phyloP scores from a whole-genome alignment of 1,140 invertebrate genomes.

The Proctacanthus coquilletti region DNA sequence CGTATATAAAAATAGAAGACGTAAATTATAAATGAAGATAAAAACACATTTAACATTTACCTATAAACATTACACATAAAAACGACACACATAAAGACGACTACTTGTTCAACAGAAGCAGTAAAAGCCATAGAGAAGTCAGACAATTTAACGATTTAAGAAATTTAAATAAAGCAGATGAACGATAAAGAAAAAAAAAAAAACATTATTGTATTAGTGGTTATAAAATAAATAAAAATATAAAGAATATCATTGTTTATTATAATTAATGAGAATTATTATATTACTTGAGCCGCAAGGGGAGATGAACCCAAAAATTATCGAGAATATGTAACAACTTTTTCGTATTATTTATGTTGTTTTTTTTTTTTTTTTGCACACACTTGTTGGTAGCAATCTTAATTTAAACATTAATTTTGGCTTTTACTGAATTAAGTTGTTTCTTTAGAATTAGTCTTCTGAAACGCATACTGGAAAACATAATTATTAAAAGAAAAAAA shows the following conservation, averaged over 20 bases:
- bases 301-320: too few species aligned
- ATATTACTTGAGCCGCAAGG: too few species aligned
- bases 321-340: too few species aligned
- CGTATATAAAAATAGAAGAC: background rate
- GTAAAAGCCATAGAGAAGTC: background rate
- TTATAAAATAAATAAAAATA: too few species aligned
- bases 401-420: background rate
- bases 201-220: too few species aligned
- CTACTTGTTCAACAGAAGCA: background rate
- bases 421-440: background rate
- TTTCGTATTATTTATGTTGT: too few species aligned
- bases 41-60: background rate
- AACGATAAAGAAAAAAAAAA: too few species aligned
- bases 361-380: background rate
- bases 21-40: background rate
- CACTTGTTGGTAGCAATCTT: too few species aligned
- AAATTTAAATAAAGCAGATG: too few species aligned
- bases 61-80: background rate
- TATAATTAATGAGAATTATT: too few species aligned
- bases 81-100: background rate
- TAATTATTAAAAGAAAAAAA: background rate
- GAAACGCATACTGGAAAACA: background rate
- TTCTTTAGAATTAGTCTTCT: background rate
- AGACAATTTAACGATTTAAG: background rate
- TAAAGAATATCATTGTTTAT: too few species aligned